Conservation (phyloP, 2,797 vertebrate genomes). For the Syngnathus acus region DNA sequence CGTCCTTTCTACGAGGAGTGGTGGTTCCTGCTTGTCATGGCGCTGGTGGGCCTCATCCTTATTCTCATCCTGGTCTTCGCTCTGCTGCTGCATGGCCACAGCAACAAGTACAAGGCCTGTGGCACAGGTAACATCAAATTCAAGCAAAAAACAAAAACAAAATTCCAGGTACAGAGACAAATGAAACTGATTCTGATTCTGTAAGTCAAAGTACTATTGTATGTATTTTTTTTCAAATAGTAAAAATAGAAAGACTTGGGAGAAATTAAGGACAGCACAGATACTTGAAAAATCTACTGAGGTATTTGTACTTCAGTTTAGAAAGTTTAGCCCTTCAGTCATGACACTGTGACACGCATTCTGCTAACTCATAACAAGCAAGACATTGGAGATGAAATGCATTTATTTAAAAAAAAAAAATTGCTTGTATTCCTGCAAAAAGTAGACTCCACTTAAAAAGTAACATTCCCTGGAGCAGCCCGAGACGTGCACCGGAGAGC, state of each 20-base stretch:
- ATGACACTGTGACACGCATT: neutral
- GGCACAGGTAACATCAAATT: slow-evolving; percentile 60
- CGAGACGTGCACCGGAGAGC: neutral
- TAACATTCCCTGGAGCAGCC: neutral
- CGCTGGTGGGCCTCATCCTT: slow-evolving; percentile 82
- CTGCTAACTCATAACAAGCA: neutral
- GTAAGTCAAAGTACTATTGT: no score
- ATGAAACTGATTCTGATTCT: no score
- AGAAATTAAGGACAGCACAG: no score
- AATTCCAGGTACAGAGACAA: no score
- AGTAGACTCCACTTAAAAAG: neutral
- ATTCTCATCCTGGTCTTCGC: slow-evolving; percentile 81
- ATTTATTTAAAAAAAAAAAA: neutral
- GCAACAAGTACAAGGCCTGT: slow-evolving; percentile 81
- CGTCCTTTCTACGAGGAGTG: slow-evolving; percentile 90
- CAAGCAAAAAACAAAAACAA: neutral
- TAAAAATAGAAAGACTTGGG: no score
- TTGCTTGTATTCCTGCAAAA: neutral
- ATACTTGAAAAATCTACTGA: no score
- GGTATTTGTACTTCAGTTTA: no score
- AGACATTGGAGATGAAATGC: neutral
- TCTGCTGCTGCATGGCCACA: slow-evolving; percentile 82
- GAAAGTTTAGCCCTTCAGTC: neutral
- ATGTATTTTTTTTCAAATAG: no score
- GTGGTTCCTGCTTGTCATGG: slow-evolving; percentile 94